Evolutionary conservation across 2,888 invertebrate genomes (phyloP), one percentile per base, ranked within the genome.

Genomic region (Ligdia adustata): DNA sequence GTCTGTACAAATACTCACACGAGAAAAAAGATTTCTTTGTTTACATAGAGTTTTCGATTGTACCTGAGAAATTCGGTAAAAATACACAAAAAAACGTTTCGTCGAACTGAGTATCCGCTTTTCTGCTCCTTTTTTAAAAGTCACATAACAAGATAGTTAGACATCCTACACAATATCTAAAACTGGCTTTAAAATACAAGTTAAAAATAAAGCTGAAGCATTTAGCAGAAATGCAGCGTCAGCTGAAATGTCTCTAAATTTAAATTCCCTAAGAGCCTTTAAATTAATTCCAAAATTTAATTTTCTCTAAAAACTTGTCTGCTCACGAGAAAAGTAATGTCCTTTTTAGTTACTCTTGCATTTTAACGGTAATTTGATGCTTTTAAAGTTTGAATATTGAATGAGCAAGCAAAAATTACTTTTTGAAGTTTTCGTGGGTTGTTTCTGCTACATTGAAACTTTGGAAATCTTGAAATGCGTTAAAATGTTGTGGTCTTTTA

Each of bases 291-390:
- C 28, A 20, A 34, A 53, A 52, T 47, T 52, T 31, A 50, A 50
- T 50, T 54, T 50, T 52, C 7, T 46, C 33, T 20, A 26, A 29
- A 54, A 52, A 50, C 46, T 42, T 38, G 51, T 48, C 50, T 50
- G 43, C 39, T 52, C 50, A 27, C 31, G 41, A 43, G 52, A 33
- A 57, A 57, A 45, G 32, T 44, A 34, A 49, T 40, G 37, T 31
- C 20, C 18, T 29, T 45, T 50, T 50, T 41, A 41, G 37, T 28
- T 34, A 22, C 33, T 28, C 34, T 14, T 52, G 46, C 48, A 54
- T 45, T 52, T 44, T 47, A 29, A 46, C 20, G 27, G 22, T 26
- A 29, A 38, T 42, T 39, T 34, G 29, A 41, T 31, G 32, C 28
- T 33, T 43, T 49, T 31, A 27, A 48, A 22, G 27, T 37, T 41